Evolutionary conservation across 2,113 vertebrate species (phyloP).

Genomic region (Sander vitreus): DNA sequence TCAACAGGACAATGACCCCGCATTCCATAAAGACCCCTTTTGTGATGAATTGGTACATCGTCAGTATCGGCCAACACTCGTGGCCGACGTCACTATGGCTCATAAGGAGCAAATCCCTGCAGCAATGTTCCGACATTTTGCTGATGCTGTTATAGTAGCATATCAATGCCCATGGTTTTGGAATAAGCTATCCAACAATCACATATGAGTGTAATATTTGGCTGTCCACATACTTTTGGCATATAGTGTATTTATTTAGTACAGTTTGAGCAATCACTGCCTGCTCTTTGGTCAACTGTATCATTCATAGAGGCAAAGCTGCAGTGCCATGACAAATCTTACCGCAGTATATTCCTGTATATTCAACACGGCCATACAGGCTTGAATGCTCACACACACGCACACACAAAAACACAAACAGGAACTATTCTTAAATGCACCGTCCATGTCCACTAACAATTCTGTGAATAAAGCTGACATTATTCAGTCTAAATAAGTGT

Average conservation of each 20-base stretch:
- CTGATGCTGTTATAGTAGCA: too few species aligned
- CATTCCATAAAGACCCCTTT: not conserved
- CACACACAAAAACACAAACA: constrained; percentile 2
- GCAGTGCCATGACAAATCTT: not conserved
- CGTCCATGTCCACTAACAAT: constrained; percentile 39
- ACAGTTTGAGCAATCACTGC: not conserved
- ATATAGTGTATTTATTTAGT: not conserved
- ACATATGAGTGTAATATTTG: too few species aligned
- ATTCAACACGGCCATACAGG: not conserved
- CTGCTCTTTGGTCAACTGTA: not conserved
- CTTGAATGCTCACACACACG: constrained; percentile 2
- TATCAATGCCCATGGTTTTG: too few species aligned
- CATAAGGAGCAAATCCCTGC: not conserved
- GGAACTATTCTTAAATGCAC: not conserved
- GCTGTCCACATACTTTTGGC: too few species aligned
- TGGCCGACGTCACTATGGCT: not conserved
- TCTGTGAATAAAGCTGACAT: constrained; percentile 31
- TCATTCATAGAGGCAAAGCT: not conserved
- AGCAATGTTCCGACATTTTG: not conserved
- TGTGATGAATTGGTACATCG: not conserved
- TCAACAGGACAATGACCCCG: not conserved
- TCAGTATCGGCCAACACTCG: not conserved
- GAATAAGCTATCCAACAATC: too few species aligned
- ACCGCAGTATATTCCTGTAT: not conserved
- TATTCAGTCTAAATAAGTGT: constrained; percentile 43